Evolutionary conservation across 2,113 vertebrate genomes (phyloP), one percentile per base, ranked within the genome.

Genomic region (Sinocyclocheilus anshuiensis): DNA sequence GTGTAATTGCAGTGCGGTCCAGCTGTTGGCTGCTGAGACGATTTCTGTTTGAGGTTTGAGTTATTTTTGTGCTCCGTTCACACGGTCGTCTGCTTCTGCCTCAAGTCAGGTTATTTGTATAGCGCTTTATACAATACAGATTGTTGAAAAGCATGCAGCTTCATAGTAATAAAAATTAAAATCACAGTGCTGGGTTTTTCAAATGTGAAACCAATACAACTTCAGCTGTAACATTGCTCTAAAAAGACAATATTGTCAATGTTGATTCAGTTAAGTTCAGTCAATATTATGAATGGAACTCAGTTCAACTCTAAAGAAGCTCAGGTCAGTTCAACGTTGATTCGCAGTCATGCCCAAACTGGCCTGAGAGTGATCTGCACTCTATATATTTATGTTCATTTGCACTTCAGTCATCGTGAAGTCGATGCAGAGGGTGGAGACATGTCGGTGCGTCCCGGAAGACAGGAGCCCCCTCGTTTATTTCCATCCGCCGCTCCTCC

Each of bases 1-100:
- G 80, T 76, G 75, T 83, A 86, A 86, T 88, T 88, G 87, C 75
- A 24, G 53, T 80, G 80, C 12, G 81, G 75, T 83, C 65, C 81
- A 86, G 87, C 33, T 53, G 69, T 76, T 57, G 12, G 50, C 72
- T 80, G 75, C 61, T 63, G 61, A 81, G 39, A 45, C 79, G 53
- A 79, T 75, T 79, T 88, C 55, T 33, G 29, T 61, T 72, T 45
- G 22, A 26, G 74, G 61, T 69, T 16, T 6, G 5, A 80, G 59
- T 45, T 45, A 65, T 81, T 65, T 45, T 45, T 81, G 57, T 0
- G 1, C 22, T 65, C 4, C 5, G 8, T 59, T 36, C 1, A 9
- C 3, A 4, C 2, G 0, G 16, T 36, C 16, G 3, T 36, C 16
- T 55, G 12, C 11, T 78, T 78, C 50, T 20, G 53, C 18, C 33